Base-by-base conservation (phyloP, 53 echinoderm and acorn worm genomes). In the Crossaster papposus region DNA sequence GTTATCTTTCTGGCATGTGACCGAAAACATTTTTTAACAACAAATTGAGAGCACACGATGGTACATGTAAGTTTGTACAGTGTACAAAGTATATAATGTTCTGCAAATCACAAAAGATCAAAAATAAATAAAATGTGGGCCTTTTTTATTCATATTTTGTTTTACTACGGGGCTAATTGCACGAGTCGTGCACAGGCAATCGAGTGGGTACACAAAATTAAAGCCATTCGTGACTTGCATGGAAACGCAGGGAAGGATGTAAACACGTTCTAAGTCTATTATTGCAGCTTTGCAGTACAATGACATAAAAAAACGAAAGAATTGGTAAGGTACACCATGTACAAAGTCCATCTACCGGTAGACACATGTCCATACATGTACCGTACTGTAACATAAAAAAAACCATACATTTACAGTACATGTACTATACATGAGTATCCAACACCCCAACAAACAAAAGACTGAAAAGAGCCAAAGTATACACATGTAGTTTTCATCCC, bases 401-500 rank as follows among this genome's bases (percentile, higher is more conserved):
- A 65, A 12, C 26, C 34, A 14, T 36, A 76, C 76, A 76, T 37
- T 36, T 76, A 76, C 76, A 76, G 76, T 36, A 76, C 76, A 76
- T 44, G 1, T 1, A 44, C 9, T 9, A 44, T 9, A 44, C 44
- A 44, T 44, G 44, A 9, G 44, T 44, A 44, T n/a, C n/a, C n/a
- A n/a, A n/a, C n/a, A n/a, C n/a, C n/a, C n/a, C n/a, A n/a, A n/a
- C n/a, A n/a, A n/a, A n/a, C n/a, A n/a, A n/a, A n/a, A n/a, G n/a
- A n/a, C n/a, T n/a, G n/a, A n/a, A n/a, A n/a, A n/a, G n/a, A n/a
- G n/a, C n/a, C n/a, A n/a, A n/a, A n/a, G n/a, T n/a, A 52, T 52
- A 13, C 8, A 52, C 53, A 52, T 52, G 53, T 52, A 52, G 13
- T 52, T 52, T 52, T n/a, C n/a, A n/a, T n/a, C n/a, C n/a, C n/a